These are phyloP conservation scores for Pristionchus entomophagus DNA, from an alignment of 2,888 invertebrate species.

Conservation along the genomic window DNA sequence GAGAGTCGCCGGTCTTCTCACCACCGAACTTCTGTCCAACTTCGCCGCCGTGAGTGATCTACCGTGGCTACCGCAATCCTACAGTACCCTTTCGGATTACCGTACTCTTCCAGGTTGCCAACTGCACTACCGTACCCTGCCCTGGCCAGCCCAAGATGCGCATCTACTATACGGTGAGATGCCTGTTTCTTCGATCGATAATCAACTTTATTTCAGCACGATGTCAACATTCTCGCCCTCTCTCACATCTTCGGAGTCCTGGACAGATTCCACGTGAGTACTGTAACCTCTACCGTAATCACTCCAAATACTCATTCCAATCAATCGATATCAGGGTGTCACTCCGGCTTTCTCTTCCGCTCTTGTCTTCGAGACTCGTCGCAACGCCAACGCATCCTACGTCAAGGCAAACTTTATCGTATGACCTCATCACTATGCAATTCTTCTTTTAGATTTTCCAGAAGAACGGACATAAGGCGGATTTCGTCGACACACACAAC, in stretches of 20 bases:
- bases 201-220: background rate
- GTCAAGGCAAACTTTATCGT: background rate
- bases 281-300: background rate
- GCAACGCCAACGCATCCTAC: background rate
- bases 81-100: no score
- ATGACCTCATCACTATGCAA: background rate
- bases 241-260: background rate
- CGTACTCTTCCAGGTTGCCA: background rate
- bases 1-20: background rate
- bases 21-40: background rate
- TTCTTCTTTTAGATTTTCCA: background rate
- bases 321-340: background rate
- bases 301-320: no score
- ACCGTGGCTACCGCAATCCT: no score
- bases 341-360: conserved; percentile 1
- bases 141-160: background rate
- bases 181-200: background rate
- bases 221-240: background rate
- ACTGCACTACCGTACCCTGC: background rate
- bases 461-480: background rate
- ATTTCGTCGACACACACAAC: background rate
- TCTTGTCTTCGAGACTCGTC: conserved; percentile 35
- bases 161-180: background rate
- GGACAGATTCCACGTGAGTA: background rate
- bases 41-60: background rate